A percentile compares a stretch with the other conserved stretches of the same genome.
Conservation (phyloP, 2,797 vertebrate genomes). For the Acanthurus leucopareius region DNA sequence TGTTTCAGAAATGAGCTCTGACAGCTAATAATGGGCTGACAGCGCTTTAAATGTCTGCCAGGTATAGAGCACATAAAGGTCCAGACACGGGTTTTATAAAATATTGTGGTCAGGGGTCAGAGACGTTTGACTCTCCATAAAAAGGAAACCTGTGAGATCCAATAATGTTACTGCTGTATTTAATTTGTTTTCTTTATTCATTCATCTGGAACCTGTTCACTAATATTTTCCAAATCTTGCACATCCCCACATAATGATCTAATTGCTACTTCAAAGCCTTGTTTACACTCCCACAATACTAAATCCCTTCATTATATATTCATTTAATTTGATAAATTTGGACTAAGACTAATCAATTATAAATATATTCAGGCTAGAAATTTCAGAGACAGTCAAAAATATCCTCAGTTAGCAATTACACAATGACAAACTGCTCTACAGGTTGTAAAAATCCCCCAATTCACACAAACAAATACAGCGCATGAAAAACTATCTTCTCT, state of each 20-base stretch:
- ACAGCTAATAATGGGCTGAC: constrained; percentile 48
- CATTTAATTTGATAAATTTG: neutral
- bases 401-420: neutral
- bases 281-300: too few relatives aligned
- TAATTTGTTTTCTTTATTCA: accelerated
- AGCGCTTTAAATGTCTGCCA: constrained; percentile 16
- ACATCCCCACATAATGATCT: neutral
- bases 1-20: constrained; percentile 45
- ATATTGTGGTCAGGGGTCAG: constrained; percentile 8
- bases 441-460: neutral
- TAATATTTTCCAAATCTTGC: neutral
- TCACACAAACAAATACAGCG: neutral
- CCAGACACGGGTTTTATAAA: neutral
- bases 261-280: neutral
- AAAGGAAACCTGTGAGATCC: neutral
- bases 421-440: neutral
- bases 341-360: neutral
- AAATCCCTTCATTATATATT: neutral
- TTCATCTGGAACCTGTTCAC: neutral
- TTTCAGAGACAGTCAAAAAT: neutral
- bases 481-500: neutral
- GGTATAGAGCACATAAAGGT: constrained; percentile 5
- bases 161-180: neutral
- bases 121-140: neutral
- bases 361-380: neutral